A percentile compares a stretch with the other conserved stretches of the same genome.
Conservation (phyloP, 2,888 invertebrate genomes). For the Nipponacmea schrenckii region DNA sequence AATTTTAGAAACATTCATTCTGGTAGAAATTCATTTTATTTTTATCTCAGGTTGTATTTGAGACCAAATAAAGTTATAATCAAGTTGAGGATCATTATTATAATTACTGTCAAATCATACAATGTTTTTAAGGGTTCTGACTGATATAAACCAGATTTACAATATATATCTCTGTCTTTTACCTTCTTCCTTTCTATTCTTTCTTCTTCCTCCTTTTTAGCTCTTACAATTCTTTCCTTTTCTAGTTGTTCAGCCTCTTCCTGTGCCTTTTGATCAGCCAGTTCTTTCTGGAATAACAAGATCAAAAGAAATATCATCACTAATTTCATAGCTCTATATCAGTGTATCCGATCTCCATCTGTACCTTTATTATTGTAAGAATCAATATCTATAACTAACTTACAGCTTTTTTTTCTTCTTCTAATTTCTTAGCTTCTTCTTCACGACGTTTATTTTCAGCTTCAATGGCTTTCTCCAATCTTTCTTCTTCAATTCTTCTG, state of each 20-base stretch:
- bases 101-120: no score
- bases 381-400: conserved; percentile 10
- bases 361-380: not conserved
- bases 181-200: conserved; percentile 84
- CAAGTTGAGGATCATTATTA: no score
- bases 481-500: conserved; percentile 84
- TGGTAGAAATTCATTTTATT: no score
- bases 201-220: conserved; percentile 88
- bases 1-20: no score
- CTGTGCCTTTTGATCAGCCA: conserved; percentile 76
- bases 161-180: no score
- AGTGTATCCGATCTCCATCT: not conserved
- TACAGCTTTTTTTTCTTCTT: conserved; percentile 60
- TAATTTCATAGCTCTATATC: not conserved
- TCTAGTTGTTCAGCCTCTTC: conserved; percentile 73
- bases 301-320: not conserved
- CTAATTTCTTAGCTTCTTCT: conserved; percentile 73
- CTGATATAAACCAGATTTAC: no score
- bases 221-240: conserved; percentile 83
- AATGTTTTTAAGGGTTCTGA: no score
- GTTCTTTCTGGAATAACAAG: conserved; percentile 72
- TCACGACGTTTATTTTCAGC: conserved; percentile 75
- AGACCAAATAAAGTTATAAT: no score
- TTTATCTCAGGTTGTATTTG: no score
- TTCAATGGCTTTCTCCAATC: conserved; percentile 84